phyloP scores from a whole-genome alignment of 2,888 invertebrate genomes.

The Drosophila dives region DNA sequence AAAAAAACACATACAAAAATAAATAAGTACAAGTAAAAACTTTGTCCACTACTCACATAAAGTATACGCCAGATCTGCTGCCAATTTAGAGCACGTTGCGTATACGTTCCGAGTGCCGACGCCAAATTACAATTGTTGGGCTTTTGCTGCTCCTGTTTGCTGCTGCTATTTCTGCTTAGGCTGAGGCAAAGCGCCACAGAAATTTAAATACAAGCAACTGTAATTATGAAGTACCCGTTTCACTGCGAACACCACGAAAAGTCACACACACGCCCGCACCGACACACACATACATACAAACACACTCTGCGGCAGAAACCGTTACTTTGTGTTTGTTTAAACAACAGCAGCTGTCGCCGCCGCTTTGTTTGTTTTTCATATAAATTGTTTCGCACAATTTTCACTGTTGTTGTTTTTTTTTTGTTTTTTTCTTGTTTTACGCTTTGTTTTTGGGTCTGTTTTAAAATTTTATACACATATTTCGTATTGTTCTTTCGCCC shows the following conservation, averaged over 20 bases:
- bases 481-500: conserved; percentile 56
- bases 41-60: conserved; percentile 63
- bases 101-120: conserved; percentile 43
- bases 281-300: background rate
- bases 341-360: conserved; percentile 67
- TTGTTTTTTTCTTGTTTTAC: conserved; percentile 23
- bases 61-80: conserved; percentile 47
- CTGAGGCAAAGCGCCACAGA: conserved; percentile 44
- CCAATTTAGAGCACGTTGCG: conserved; percentile 22
- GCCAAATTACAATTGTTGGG: conserved; percentile 48
- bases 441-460: conserved; percentile 16
- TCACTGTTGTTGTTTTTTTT: conserved; percentile 29
- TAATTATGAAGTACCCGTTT: conserved; percentile 71
- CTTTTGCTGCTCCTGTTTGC: background rate
- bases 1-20: conserved; percentile 4
- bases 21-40: conserved; percentile 36
- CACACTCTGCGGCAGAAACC: conserved; percentile 20
- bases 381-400: conserved; percentile 66
- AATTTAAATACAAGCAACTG: conserved; percentile 71
- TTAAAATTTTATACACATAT: conserved; percentile 59
- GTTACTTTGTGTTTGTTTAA: conserved; percentile 75
- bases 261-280: conserved; percentile 45
- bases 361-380: conserved; percentile 65
- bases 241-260: conserved; percentile 61
- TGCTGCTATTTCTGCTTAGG: background rate